phyloP scores from a whole-genome alignment of 2,797 vertebrate species.

The Phataginus tetradactyla region DNA sequence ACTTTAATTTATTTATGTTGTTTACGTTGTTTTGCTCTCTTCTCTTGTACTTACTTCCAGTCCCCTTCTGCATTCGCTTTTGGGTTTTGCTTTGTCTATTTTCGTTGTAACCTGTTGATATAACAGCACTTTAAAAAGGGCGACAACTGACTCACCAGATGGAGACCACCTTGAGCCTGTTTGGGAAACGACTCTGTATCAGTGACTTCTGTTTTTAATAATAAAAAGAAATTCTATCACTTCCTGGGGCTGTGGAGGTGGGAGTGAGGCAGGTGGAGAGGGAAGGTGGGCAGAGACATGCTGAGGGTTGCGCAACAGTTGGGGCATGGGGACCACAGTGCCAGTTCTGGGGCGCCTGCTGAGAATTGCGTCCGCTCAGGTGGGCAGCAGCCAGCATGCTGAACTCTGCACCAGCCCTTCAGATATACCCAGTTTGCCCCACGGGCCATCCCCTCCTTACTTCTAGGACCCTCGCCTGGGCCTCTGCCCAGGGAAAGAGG shows the following conservation, averaged over 20 bases:
- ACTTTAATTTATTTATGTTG: conserved; percentile 86
- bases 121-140: conserved; percentile 96
- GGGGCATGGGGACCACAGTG: rapidly evolving
- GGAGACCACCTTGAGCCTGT: conserved; percentile 77
- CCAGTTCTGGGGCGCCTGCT: not conserved
- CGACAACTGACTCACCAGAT: conserved; percentile 77
- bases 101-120: conserved; percentile 88
- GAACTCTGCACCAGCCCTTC: not conserved
- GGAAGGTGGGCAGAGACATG: not conserved
- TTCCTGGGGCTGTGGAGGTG: conserved; percentile 21
- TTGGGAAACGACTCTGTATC: conserved; percentile 82
- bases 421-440: not conserved
- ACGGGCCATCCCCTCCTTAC: not conserved
- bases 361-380: not conserved
- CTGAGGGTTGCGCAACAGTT: not conserved
- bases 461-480: not conserved
- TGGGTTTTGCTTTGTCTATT: conserved; percentile 51
- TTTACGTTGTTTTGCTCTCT: conserved; percentile 85
- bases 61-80: conserved; percentile 24
- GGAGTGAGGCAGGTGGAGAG: not conserved
- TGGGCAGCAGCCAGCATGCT: not conserved
- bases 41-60: not conserved
- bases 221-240: conserved; percentile 66
- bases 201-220: conserved; percentile 86
- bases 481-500: not conserved